Evolutionary conservation across 1,140 invertebrate species (phyloP), one percentile per base, ranked within the genome.

Genomic region (Macrosteles quadrilineatus): DNA sequence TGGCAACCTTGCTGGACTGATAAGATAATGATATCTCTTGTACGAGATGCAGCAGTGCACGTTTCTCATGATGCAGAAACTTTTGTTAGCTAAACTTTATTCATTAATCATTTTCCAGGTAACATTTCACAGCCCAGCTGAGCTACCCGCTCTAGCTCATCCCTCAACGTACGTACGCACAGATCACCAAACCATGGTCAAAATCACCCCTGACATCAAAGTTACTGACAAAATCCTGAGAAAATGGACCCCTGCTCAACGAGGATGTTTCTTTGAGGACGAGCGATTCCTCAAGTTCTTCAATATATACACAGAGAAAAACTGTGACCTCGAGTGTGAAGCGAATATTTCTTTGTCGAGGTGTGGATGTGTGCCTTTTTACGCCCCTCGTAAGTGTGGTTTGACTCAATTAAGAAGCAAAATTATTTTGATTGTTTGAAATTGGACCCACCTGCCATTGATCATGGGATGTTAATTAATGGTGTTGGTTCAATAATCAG

Each of bases 291-390:
- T 90, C 29, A 82, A 80, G 63, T 89, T 85, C 76, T 91, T 86
- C 73, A 83, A 86, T 32, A 67, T 76, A 19, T 82, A 82, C 64
- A 77, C 80, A 0, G 72, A 77, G 53, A 72, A 68, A n/a, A 81
- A 82, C 43, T 82, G 81, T 67, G 65, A 76, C 12, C 47, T 80
- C 11, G 81, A 82, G 63, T 82, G 81, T 69, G 67, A 76, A 25
- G 68, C 76, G 6, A 81, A 82, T 19, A n/a, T 57, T 14, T 87
- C 87, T 50, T 77, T 87, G 12, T 78, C 83, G 31, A 77, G 79
- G n/a, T 91, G 89, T 76, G 71, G 85, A 40, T 91, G 89, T 73
- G 86, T 89, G 11, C 84, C 86, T 14, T 86, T 87, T 75, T 23
- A 9, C 55, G n/a, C 23, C 4, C 67, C 55, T 19, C 67, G 67